Conservation (phyloP, 2,888 invertebrate genomes). For the Orthonevra nobilis region DNA sequence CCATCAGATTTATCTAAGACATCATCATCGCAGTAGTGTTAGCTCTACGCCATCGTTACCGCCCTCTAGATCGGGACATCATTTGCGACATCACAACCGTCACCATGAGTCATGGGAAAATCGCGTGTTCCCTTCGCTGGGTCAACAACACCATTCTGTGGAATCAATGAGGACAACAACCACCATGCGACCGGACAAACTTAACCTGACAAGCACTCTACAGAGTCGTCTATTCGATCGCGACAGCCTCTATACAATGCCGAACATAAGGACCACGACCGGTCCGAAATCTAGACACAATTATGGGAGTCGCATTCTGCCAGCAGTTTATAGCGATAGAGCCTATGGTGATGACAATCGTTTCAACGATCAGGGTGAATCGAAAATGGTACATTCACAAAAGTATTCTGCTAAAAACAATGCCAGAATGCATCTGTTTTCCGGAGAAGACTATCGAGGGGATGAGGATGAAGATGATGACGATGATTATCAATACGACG, state of each 20-base stretch:
- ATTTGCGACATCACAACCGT: constrained; percentile 77
- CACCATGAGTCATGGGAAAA: constrained; percentile 77
- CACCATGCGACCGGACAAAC: constrained; percentile 42
- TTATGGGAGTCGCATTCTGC: constrained; percentile 63
- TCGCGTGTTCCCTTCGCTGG: constrained; percentile 75
- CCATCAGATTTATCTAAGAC: constrained; percentile 63
- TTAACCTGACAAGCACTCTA: constrained; percentile 69
- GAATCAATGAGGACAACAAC: constrained; percentile 26
- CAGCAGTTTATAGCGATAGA: constrained; percentile 33
- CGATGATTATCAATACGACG: constrained; percentile 63
- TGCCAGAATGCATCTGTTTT: constrained; percentile 48
- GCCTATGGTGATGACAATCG: constrained; percentile 57
- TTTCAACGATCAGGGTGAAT: constrained; percentile 45
- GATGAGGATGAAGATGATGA: constrained; percentile 23
- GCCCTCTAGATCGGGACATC: constrained; percentile 72
- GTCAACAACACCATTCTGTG: constrained; percentile 72
- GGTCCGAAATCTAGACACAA: constrained; percentile 71
- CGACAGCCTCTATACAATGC: constrained; percentile 74
- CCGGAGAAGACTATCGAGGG: constrained; percentile 45
- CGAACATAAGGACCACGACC: constrained; percentile 72
- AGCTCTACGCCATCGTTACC: constrained; percentile 18
- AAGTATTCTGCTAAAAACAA: constrained; percentile 56
- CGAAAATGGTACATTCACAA: constrained; percentile 43
- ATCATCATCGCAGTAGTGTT: constrained; percentile 54
- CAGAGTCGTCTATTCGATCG: constrained; percentile 77